A percentile compares a stretch with the other conserved stretches of the same genome.
Evolutionary conservation across 37 sponge, comb jelly and placozoan species (phyloP).

Genomic region (Oscarella lobularis): DNA sequence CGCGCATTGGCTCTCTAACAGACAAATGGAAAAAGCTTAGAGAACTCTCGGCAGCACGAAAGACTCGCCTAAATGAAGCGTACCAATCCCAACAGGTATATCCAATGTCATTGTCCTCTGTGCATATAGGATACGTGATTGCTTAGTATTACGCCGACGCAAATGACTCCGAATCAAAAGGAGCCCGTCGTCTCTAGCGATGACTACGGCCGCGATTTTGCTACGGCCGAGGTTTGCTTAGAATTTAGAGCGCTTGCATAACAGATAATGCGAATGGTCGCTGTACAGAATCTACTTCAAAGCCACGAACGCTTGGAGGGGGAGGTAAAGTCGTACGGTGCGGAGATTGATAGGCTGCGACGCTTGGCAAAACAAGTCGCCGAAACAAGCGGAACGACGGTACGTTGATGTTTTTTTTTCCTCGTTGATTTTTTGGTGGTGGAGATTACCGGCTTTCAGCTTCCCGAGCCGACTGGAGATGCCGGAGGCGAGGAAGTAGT

Average conservation of each 20-base stretch:
- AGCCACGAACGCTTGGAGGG: constrained; percentile 60
- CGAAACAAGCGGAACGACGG: not conserved
- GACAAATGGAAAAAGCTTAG: too few species aligned
- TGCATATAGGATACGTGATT: too few species aligned
- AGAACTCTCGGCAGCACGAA: too few species aligned
- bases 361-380: constrained; percentile 6
- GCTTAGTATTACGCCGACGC: constrained; percentile 90
- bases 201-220: constrained; percentile 71
- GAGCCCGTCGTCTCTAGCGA: constrained; percentile 64
- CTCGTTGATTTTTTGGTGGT: too few species aligned
- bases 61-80: too few species aligned
- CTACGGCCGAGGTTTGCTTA: constrained; percentile 39
- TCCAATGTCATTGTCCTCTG: too few species aligned
- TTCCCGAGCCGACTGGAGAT: constrained; percentile 10
- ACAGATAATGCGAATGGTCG: too few species aligned
- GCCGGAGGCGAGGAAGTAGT: constrained; percentile 43
- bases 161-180: constrained; percentile 77
- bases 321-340: constrained; percentile 50
- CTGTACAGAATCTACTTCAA: constrained; percentile 58
- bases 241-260: not conserved
- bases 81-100: too few species aligned
- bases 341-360: constrained; percentile 68
- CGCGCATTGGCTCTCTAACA: too few species aligned
- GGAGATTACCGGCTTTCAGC: too few species aligned
- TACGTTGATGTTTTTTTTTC: too few species aligned